These are phyloP conservation scores for Ctenosaura bakeri DNA, from an alignment of 2,797 vertebrate genomes.

Conservation along the genomic window DNA sequence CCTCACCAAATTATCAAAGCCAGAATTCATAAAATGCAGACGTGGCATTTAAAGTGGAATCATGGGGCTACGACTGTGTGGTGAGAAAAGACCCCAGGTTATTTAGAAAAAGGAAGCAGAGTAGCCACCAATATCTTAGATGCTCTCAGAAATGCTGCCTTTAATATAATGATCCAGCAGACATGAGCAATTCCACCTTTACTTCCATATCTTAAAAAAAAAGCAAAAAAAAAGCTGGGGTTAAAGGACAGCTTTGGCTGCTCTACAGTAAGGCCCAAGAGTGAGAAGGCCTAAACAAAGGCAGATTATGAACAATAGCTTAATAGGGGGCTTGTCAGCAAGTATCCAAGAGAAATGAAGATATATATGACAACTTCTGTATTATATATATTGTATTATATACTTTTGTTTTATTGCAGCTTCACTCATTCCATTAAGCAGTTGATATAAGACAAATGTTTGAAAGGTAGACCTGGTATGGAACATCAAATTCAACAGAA, in stretches of 20 bases:
- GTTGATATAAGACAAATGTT: neutral
- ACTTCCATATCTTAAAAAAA: neutral
- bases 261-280: neutral
- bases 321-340: neutral
- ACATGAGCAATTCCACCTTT: neutral
- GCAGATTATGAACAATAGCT: no score
- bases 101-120: neutral
- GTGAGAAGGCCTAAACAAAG: neutral
- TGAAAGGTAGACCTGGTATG: neutral
- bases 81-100: neutral
- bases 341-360: neutral
- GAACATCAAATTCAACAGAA: neutral
- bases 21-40: no score
- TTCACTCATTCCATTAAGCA: neutral
- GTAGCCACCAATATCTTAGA: neutral
- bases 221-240: no score
- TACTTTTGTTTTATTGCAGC: no score
- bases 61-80: no score
- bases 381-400: neutral
- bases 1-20: no score
- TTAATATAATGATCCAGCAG: neutral
- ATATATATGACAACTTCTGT: neutral
- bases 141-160: neutral
- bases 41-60: no score
- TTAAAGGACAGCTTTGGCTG: neutral